A percentile compares a stretch with the other conserved stretches of the same genome.
These are phyloP conservation scores for Botia kubotai DNA, from an alignment of 2,797 vertebrate genomes.

Conservation along the genomic window DNA sequence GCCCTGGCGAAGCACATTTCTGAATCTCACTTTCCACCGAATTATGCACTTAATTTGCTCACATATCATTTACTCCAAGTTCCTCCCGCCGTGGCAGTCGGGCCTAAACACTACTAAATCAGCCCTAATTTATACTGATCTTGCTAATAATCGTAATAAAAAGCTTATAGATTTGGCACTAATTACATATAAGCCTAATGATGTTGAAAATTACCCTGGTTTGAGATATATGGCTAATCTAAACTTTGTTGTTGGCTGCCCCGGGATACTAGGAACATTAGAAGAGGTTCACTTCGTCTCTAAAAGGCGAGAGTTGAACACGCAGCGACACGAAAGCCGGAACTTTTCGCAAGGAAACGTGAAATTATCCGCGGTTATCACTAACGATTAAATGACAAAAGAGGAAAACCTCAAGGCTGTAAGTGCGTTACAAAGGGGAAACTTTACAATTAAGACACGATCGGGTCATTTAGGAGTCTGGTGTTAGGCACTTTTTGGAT, in stretches of 20 bases:
- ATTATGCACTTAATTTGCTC: constrained; percentile 91
- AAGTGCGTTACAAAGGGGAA: constrained; percentile 15
- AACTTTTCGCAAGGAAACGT: constrained; percentile 45
- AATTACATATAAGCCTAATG: constrained; percentile 91
- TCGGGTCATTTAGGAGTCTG: neutral
- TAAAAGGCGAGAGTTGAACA: constrained; percentile 78
- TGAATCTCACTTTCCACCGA: constrained; percentile 86
- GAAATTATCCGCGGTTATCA: constrained; percentile 37
- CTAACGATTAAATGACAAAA: constrained; percentile 28
- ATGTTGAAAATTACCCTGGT: constrained; percentile 90
- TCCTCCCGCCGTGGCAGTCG: constrained; percentile 86
- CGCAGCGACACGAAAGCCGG: constrained; percentile 60
- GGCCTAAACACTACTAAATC: constrained; percentile 92
- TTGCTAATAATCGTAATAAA: constrained; percentile 92
- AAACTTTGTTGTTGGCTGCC: constrained; percentile 90
- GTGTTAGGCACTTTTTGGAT: neutral
- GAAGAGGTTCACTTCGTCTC: constrained; percentile 86
- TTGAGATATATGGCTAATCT: constrained; percentile 91
- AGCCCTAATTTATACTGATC: constrained; percentile 93
- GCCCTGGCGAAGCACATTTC: constrained; percentile 80
- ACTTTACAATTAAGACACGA: constrained; percentile 21
- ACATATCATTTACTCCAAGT: constrained; percentile 90
- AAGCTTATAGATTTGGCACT: constrained; percentile 91
- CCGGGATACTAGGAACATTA: constrained; percentile 87
- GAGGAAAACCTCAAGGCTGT: constrained; percentile 37